phyloP scores from a whole-genome alignment of 1,140 invertebrate species.

The Papilio helenus region DNA sequence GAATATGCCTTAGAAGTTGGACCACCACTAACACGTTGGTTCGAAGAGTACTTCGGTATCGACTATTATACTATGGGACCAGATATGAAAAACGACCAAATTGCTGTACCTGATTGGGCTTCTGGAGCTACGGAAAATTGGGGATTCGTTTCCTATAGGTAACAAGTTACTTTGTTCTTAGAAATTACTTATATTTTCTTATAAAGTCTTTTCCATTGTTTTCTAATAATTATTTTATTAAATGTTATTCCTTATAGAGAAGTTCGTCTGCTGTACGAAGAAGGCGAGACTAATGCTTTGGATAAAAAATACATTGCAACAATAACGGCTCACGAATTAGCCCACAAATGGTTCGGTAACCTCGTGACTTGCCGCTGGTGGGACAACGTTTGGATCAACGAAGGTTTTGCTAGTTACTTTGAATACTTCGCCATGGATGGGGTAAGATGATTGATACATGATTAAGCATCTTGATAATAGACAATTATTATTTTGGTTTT shows the following conservation, averaged over 20 bases:
- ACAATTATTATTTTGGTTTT: constrained; percentile 19
- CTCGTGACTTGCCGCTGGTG: constrained; percentile 83
- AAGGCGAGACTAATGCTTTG: constrained; percentile 64
- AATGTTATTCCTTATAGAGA: constrained; percentile 52
- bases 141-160: constrained; percentile 87
- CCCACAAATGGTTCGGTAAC: constrained; percentile 84
- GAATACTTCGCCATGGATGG: constrained; percentile 87
- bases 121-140: constrained; percentile 90
- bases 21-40: constrained; percentile 68
- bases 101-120: constrained; percentile 88
- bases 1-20: constrained; percentile 84
- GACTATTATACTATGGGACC: constrained; percentile 72
- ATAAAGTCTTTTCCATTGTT: too few species aligned
- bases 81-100: constrained; percentile 84
- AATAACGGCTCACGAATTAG: constrained; percentile 83
- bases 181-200: too few species aligned
- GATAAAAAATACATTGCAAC: constrained; percentile 78
- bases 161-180: background rate
- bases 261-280: constrained; percentile 66
- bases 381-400: constrained; percentile 89
- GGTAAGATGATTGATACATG: constrained; percentile 68
- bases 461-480: background rate
- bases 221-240: background rate
- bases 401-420: constrained; percentile 92
- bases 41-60: constrained; percentile 72